phyloP scores from a whole-genome alignment of 2,113 vertebrate genomes.

The Clarias macrocephalus region DNA sequence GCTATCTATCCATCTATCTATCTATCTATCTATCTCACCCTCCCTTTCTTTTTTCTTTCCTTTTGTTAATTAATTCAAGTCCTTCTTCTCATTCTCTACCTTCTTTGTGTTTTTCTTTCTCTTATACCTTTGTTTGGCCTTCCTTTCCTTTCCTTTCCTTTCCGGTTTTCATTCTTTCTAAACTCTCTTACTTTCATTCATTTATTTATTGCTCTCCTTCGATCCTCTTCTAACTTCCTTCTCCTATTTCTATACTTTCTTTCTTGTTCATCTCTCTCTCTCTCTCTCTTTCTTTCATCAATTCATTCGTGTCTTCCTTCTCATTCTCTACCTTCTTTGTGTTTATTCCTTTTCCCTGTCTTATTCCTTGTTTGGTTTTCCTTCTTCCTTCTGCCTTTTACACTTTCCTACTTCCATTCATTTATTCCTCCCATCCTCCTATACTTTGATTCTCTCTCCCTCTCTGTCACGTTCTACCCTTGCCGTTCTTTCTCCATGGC shows the following conservation, averaged over 20 bases:
- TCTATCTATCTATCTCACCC: too few species aligned
- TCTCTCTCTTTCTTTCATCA: background rate
- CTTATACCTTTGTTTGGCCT: too few species aligned
- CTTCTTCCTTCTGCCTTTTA: background rate
- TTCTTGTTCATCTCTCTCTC: too few species aligned
- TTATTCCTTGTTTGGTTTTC: background rate
- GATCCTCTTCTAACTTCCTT: background rate
- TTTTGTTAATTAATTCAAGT: too few species aligned
- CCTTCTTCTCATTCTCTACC: too few species aligned
- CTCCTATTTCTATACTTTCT: background rate
- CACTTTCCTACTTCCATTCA: background rate
- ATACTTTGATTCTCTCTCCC: too few species aligned
- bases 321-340: background rate
- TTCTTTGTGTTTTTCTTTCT: too few species aligned
- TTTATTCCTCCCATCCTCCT: too few species aligned
- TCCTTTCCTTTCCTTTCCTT: too few species aligned
- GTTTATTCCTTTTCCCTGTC: background rate
- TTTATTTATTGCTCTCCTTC: background rate
- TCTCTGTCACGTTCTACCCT: background rate
- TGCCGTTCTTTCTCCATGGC: background rate
- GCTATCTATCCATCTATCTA: too few species aligned
- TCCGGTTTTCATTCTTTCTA: background rate
- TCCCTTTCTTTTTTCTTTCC: too few species aligned
- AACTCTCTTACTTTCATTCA: background rate
- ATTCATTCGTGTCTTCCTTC: background rate